Evolutionary conservation across 2,797 vertebrate genomes (phyloP), one percentile per base, ranked within the genome.

Genomic region (Urosaurus nigricauda): DNA sequence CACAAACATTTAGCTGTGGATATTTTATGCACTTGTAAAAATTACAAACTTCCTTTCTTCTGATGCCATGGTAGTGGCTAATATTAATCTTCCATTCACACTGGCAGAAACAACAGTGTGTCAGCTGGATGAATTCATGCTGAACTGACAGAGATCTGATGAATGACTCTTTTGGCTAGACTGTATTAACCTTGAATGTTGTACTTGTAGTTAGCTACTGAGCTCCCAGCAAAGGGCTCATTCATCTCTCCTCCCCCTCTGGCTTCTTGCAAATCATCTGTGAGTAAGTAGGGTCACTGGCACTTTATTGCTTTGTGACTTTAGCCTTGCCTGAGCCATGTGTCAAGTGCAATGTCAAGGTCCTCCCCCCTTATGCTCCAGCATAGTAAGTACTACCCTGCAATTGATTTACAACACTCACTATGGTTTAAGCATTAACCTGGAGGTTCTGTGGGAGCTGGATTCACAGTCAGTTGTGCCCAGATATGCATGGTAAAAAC

Each of bases 351-450:
- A 83, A 73, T 86, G 82, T 92, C 9, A 84, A 56, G 81, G 24
- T 89, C 29, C 32, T 1, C 9, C 11, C 86, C 83, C 87, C 91
- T 82, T 90, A 90, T 94, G 65, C 51, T 85, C 77, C 87, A 88
- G 73, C 51, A 92, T 83, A 77, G 65, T 75, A 83, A 89, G 24
- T 83, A 78, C 26, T 21, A 0, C n/a, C 88, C 56, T 47, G 6
- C 87, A 77, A 84, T 80, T 90, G 47, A 90, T 84, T 90, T 56
- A 60, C 89, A 90, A 84, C 77, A 65, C 68, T 92, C 86, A 47
- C 74, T 79, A 26, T 84, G 83, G 87, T 93, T 93, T 89, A 89
- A 91, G 91, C 74, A 87, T 89, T 94, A 91, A 87, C 80, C 68
- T 91, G 75, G 21, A 83, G 9, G 85, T 89, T 94, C 47, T 89